Conservation (phyloP, 2,113 vertebrate species). For the Pseudopipra pipra region DNA sequence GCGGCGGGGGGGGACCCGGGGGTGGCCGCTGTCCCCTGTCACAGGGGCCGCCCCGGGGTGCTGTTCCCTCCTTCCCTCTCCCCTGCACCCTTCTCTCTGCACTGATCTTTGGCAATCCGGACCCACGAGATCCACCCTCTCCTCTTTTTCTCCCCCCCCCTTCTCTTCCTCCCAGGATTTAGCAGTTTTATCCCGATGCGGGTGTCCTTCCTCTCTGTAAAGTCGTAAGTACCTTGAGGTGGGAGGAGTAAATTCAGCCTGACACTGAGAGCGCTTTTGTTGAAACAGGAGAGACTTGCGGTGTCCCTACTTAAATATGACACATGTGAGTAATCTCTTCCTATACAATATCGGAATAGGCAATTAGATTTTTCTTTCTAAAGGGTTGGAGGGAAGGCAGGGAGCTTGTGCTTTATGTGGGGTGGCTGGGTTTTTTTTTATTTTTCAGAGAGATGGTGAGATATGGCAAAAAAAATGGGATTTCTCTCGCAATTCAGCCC, state of each 20-base stretch:
- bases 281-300: slow-evolving; percentile 54
- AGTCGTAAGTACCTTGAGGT: slow-evolving; percentile 60
- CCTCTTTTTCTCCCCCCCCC: neutral
- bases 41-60: neutral
- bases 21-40: neutral
- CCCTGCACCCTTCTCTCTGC: neutral
- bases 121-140: slow-evolving; percentile 34
- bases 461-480: rapidly evolving
- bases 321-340: slow-evolving; percentile 61
- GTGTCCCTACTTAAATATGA: slow-evolving; percentile 62
- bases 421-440: neutral
- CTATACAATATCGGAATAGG: slow-evolving; percentile 37
- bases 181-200: slow-evolving; percentile 46
- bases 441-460: neutral
- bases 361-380: slow-evolving; percentile 41
- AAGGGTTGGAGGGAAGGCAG: neutral
- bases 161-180: slow-evolving; percentile 50
- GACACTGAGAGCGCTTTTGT: slow-evolving; percentile 59
- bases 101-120: neutral
- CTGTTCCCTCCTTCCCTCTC: neutral
- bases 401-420: neutral
- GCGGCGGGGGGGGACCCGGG: neutral
- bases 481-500: neutral
- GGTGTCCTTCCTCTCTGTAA: slow-evolving; percentile 59
- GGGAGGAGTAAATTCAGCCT: slow-evolving; percentile 55